Base-by-base conservation (phyloP, 2,888 invertebrate genomes). In the Drosophila paracracens region DNA sequence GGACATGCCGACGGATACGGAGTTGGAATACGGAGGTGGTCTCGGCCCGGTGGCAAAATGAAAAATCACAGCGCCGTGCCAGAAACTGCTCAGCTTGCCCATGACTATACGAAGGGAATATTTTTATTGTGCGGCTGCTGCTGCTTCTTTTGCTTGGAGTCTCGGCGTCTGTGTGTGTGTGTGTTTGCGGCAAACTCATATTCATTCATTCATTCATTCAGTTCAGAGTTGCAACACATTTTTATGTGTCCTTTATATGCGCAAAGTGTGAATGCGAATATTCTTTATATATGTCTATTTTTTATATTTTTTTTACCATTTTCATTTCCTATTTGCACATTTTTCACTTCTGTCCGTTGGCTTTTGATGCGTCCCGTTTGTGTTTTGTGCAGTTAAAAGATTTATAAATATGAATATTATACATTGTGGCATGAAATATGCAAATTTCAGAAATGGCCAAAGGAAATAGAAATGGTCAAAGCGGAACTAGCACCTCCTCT, bases 351-450 rank as follows among this genome's bases (percentile, higher is more conserved):
- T 79, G 72, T 84, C 88, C 86, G 80, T 78, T 89, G 78, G 73
- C 88, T 89, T 89, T 89, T 85, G 89, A 86, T 89, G 88, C 81
- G 81, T 83, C 82, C 81, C 82, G 80, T 85, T 74, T 83, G 84
- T 84, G 84, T 87, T 79, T 74, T 84, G 87, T 87, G 82, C 88
- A 88, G 86, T 78, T 86, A 89, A 86, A 86, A 89, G 86, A 86
- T 86, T 86, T 86, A 89, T 89, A 86, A 86, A 89, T 86, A 89
- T 89, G 90, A 86, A 86, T 89, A 85, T 88, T 88, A 89, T 86
- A 89, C 89, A 84, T 89, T 85, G 83, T 88, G 85, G 88, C 88
- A 89, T 89, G 83, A 89, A 86, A 86, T 85, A 86, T 86, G 89
- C 83, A 86, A 88, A 89, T 86, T 86, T 74, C 77, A 73, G 86